phyloP scores from a whole-genome alignment of 2,797 vertebrate genomes.

The Remorina albescens region DNA sequence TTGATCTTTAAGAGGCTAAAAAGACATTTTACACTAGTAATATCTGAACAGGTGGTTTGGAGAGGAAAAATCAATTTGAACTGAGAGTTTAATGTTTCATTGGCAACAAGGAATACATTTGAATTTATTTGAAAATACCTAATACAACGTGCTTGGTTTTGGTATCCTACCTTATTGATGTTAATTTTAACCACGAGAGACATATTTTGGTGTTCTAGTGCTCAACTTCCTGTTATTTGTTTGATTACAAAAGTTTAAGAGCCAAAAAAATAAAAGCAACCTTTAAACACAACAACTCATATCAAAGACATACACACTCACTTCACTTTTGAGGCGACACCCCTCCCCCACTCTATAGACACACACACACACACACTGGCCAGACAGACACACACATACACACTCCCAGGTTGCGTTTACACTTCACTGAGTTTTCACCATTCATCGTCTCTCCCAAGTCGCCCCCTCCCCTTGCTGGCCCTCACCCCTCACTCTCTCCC shows the following conservation, averaged over 20 bases:
- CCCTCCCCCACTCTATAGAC: slow-evolving; percentile 72
- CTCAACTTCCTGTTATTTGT: not conserved
- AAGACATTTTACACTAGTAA: not conserved
- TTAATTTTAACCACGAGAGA: not conserved
- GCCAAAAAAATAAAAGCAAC: not conserved
- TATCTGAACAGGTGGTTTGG: not conserved
- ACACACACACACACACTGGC: slow-evolving; percentile 77
- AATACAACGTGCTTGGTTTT: too few relatives aligned
- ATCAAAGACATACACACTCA: slow-evolving; percentile 75
- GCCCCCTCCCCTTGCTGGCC: slow-evolving; percentile 57
- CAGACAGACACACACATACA: slow-evolving; percentile 53
- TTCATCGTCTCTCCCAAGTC: slow-evolving; percentile 91
- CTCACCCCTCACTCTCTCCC: slow-evolving; percentile 71
- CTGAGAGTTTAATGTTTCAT: not conserved
- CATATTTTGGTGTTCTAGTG: too few relatives aligned
- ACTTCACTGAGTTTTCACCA: slow-evolving; percentile 95
- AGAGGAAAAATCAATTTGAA: not conserved
- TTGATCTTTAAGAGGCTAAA: too few relatives aligned
- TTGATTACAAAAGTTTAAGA: not conserved
- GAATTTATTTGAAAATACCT: too few relatives aligned
- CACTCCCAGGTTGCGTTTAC: slow-evolving; percentile 91
- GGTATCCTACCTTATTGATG: too few relatives aligned
- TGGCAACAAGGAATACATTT: too few relatives aligned
- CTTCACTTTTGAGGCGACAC: slow-evolving; percentile 59
- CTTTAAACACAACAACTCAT: slow-evolving; percentile 39